Evolutionary conservation across 92 coral and sea anemone genomes (phyloP).

Genomic region (Epizoanthus rinbou): DNA sequence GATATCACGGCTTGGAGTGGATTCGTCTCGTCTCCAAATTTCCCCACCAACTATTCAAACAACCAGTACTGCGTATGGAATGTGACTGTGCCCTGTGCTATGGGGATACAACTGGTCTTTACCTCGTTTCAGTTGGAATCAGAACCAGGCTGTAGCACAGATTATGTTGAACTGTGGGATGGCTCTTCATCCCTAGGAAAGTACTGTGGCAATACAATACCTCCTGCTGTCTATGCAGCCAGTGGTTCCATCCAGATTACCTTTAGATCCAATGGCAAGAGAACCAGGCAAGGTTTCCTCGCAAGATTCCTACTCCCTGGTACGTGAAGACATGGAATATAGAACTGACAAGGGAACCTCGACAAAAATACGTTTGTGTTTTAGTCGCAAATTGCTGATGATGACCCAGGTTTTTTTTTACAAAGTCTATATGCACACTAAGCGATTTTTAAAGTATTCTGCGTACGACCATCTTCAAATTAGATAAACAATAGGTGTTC

Average conservation of each 20-base stretch:
- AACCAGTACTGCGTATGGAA: conserved; percentile 12
- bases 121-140: background rate
- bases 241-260: conserved; percentile 5
- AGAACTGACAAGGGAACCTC: too few relatives aligned
- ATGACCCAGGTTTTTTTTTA: too few relatives aligned
- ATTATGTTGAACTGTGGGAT: background rate
- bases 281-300: background rate
- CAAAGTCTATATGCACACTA: too few relatives aligned
- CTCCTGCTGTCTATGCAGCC: background rate
- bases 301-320: conserved; percentile 15
- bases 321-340: background rate
- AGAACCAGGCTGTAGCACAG: background rate
- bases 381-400: too few relatives aligned
- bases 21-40: conserved; percentile 1
- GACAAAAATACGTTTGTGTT: too few relatives aligned
- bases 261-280: background rate
- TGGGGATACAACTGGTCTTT: conserved; percentile 27
- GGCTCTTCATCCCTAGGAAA: background rate
- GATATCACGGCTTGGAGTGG: conserved; percentile 25
- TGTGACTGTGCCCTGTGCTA: background rate
- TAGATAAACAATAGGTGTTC: too few relatives aligned
- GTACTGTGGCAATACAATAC: conserved; percentile 9
- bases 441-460: too few relatives aligned
- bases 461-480: too few relatives aligned
- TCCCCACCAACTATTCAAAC: background rate